Conservation (phyloP, 2,888 invertebrate genomes). For the Melinopterus prodromus region DNA sequence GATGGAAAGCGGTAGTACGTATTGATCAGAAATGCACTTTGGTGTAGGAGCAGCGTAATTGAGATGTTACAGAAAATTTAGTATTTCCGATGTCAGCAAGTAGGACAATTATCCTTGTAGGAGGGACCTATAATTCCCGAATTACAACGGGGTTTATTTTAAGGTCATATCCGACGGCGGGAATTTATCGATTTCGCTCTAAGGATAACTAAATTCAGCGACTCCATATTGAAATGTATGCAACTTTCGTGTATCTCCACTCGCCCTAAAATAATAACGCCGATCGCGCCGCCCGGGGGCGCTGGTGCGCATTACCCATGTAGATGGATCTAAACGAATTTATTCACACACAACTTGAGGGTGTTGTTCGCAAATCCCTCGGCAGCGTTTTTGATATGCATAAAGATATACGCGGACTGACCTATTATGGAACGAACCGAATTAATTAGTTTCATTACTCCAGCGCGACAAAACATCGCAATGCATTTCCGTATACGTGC, state of each 20-base stretch:
- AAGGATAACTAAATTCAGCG: not conserved
- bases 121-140: not conserved
- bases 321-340: not conserved
- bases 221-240: not conserved
- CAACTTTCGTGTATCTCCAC: not conserved
- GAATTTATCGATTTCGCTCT: not conserved
- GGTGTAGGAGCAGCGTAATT: not conserved
- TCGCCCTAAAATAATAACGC: conserved; percentile 4
- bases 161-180: not conserved
- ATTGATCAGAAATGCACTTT: not conserved
- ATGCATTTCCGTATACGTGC: too few relatives aligned
- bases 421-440: not conserved
- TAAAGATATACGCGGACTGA: not conserved
- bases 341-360: not conserved
- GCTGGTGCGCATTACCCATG: not conserved
- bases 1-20: not conserved
- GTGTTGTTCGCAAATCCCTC: not conserved
- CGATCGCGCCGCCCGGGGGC: not conserved
- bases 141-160: not conserved
- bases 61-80: not conserved
- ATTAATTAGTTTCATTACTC: not conserved
- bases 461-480: too few relatives aligned
- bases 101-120: not conserved
- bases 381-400: not conserved
- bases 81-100: not conserved